Conservation (phyloP, 2,888 invertebrate species). For the Dasypogon diadema region DNA sequence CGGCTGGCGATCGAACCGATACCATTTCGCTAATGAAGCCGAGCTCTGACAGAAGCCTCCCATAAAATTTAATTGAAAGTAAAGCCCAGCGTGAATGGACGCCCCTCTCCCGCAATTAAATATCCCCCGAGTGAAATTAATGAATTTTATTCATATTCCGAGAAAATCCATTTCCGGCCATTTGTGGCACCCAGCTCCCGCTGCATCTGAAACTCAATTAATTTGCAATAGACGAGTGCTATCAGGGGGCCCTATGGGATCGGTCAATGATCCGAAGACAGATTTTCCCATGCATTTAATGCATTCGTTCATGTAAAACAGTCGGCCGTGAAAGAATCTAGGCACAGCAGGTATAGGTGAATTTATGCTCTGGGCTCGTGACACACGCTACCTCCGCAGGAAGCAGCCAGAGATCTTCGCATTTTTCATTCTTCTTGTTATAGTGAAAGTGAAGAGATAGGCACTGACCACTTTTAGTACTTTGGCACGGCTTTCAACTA, state of each 20-base stretch:
- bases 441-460: neutral
- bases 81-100: neutral
- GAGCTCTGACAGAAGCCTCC: neutral
- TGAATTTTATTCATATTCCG: constrained; percentile 1
- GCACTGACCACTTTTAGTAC: neutral
- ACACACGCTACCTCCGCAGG: neutral
- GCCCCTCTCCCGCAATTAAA: neutral
- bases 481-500: neutral
- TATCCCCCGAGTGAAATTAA: neutral
- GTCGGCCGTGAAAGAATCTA: neutral
- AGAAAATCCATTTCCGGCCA: constrained; percentile 3
- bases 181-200: neutral
- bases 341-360: neutral
- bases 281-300: neutral
- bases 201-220: neutral
- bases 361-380: neutral
- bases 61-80: neutral
- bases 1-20: neutral
- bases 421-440: neutral
- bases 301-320: neutral
- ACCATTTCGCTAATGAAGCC: neutral
- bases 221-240: neutral
- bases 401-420: neutral
- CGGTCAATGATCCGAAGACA: neutral
- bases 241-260: neutral